phyloP scores from a whole-genome alignment of 2,888 invertebrate genomes.

The Aphodius sticticus region DNA sequence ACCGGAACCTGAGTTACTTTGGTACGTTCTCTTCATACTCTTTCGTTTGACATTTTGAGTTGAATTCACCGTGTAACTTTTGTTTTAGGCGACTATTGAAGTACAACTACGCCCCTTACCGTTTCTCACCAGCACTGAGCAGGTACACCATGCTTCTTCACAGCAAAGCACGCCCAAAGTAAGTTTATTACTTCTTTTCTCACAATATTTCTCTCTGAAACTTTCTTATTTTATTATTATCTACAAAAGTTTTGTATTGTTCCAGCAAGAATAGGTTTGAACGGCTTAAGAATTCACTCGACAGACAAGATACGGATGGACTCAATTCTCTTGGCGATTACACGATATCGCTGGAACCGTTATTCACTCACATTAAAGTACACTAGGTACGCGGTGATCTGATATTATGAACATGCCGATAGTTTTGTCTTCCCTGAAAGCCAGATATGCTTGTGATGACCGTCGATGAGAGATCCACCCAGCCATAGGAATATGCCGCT shows the following conservation, averaged over 20 bases:
- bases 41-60: no score
- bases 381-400: neutral
- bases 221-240: slow-evolving; percentile 21
- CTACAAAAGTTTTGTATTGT: slow-evolving; percentile 37
- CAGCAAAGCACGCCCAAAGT: slow-evolving; percentile 52
- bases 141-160: slow-evolving; percentile 55
- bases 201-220: slow-evolving; percentile 21
- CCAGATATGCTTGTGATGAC: neutral
- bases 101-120: slow-evolving; percentile 48
- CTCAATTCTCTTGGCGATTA: slow-evolving; percentile 49
- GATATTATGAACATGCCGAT: neutral
- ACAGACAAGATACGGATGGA: slow-evolving; percentile 49
- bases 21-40: no score
- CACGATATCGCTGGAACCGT: slow-evolving; percentile 47
- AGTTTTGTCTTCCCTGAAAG: neutral
- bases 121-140: slow-evolving; percentile 54
- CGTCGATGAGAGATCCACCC: no score
- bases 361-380: slow-evolving; percentile 51
- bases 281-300: slow-evolving; percentile 43
- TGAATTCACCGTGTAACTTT: no score
- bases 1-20: no score
- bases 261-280: slow-evolving; percentile 54
- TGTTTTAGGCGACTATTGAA: slow-evolving; percentile 48
- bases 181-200: slow-evolving; percentile 33
- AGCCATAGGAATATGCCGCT: no score